Conservation (phyloP, 1,140 invertebrate species). For the Arion vulgaris region DNA sequence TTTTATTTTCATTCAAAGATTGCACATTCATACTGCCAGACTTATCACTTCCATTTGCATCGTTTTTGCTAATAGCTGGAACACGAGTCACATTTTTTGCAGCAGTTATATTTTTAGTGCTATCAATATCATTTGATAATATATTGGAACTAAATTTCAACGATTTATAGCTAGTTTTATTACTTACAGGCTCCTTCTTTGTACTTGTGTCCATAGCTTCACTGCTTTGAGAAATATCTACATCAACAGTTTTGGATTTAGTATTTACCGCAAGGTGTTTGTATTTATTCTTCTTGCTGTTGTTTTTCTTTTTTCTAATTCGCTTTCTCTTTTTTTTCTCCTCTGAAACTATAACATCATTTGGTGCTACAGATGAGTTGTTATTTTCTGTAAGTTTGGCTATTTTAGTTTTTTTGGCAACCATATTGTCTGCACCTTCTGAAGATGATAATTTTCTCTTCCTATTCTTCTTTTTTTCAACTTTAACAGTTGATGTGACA, state of each 20-base stretch:
- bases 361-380: background rate
- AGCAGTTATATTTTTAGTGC: background rate
- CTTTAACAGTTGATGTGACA: background rate
- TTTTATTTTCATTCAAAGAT: background rate
- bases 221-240: background rate
- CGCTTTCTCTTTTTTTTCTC: conserved; percentile 20
- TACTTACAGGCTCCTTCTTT: background rate
- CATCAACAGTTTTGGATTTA: background rate
- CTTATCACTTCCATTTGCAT: background rate
- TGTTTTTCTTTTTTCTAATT: conserved; percentile 48
- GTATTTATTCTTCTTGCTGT: conserved; percentile 52
- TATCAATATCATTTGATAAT: background rate
- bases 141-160: background rate
- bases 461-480: background rate
- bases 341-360: background rate
- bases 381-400: background rate
- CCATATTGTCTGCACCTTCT: background rate
- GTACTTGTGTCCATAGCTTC: background rate
- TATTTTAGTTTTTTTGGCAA: conserved; percentile 1
- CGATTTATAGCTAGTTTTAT: background rate
- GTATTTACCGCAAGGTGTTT: conserved; percentile 47
- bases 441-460: conserved; percentile 21
- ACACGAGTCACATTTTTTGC: background rate
- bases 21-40: background rate
- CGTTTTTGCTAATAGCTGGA: background rate